Base-by-base conservation (phyloP, 92 coral and sea anemone genomes). In the Ricordea florida region DNA sequence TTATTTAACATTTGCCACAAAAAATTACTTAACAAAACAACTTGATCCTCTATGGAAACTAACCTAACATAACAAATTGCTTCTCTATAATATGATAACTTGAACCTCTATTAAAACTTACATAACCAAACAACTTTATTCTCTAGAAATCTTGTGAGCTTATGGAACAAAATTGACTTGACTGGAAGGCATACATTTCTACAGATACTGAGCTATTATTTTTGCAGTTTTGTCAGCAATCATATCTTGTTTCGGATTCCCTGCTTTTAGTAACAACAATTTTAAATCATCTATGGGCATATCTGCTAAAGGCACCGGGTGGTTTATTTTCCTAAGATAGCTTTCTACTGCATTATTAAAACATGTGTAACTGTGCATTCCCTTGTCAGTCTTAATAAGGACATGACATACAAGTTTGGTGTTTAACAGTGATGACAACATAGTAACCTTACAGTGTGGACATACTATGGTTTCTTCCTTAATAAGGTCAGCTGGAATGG, bases 91-190 rank as follows among this genome's bases (percentile, higher is more conserved):
- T 44, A 44, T 11, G 17, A 74, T 60, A 7, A 87, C 88, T 47
- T 87, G 85, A 35, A 75, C 58, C 48, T 87, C 89, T 41, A 83
- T 70, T 6, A 87, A 40, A 33, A 83, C 61, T 4, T 64, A 30
- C 36, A 65, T 74, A 17, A 76, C 85, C 24, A 10, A 69, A 60
- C 45, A 28, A 76, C 22, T 66, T 43, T n/a, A n/a, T n/a, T n/a
- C n/a, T n/a, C n/a, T n/a, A n/a, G n/a, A n/a, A n/a, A n/a, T n/a
- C n/a, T n/a, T n/a, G n/a, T n/a, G n/a, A n/a, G n/a, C n/a, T n/a
- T n/a, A n/a, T n/a, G n/a, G n/a, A n/a, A n/a, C 62, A 55, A 55
- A 40, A 27, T 55, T 55, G 62, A n/a, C n/a, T n/a, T n/a, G n/a
- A n/a, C n/a, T n/a, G n/a, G n/a, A n/a, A n/a, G n/a, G n/a, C n/a